Base-by-base conservation (phyloP, 2,888 invertebrate genomes). In the Lasioglossum calceatum region DNA sequence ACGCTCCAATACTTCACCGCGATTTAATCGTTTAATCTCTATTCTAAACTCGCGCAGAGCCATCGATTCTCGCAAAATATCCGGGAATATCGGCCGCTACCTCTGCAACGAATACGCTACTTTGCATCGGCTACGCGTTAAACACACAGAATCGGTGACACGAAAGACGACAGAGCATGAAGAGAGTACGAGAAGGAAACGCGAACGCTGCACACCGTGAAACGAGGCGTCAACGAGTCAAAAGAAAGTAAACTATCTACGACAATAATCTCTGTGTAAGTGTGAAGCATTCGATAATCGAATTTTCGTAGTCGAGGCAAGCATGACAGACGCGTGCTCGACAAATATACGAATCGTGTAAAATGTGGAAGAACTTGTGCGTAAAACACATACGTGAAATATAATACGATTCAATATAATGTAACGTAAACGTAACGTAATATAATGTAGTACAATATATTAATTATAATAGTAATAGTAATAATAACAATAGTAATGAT, bases 1-100 rank as follows among this genome's bases (percentile, higher is more conserved):
- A 74, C 32, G 27, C 23, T 80, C 36, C 2, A 67, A 86, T 82
- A 82, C 77, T 70, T 79, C 71, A 86, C 73, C 76, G 73, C 50
- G 14, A 73, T 12, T 32, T 4, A 61, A 47, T n/a, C 42, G 61
- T 50, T 50, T 58, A 50, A 67, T 67, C 16, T 44, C 54, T 50
- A 67, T 61, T 47, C 47, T 47, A 47, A 47, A 19, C 16, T 47
- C 16, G 16, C 32, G 32, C 32, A 64, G 64, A 64, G 7, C 2
- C 16, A 32, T 64, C 32, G 64, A 64, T 64, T 44, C 32, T 50
- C 50, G 64, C 64, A 32, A 32, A 16, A 16, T 32, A 64, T 16
- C 32, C 27, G 64, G 64, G 32, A 64, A 32, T 14, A 64, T 32
- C 32, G 32, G 32, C 64, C 16, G 32, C 32, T 32, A 32, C 12